phyloP scores from a whole-genome alignment of 2,888 invertebrate species.

The Penaeus monodon region DNA sequence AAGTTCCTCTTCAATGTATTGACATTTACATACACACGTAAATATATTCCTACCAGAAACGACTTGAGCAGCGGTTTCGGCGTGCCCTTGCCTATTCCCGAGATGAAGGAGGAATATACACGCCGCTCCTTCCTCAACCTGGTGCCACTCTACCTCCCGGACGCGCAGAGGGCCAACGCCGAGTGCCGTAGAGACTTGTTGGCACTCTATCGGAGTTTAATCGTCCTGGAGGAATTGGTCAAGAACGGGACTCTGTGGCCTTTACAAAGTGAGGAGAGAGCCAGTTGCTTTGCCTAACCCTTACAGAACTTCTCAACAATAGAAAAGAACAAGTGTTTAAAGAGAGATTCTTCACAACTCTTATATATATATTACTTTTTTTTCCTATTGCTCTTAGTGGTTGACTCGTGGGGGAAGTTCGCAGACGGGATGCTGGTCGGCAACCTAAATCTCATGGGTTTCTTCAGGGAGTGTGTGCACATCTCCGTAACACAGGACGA shows the following conservation, averaged over 20 bases:
- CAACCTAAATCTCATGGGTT: constrained; percentile 26
- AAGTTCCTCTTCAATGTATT: too few species aligned
- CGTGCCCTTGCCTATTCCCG: neutral
- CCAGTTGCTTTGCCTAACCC: neutral
- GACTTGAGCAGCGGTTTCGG: too few species aligned
- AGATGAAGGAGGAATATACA: neutral
- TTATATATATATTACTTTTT: neutral
- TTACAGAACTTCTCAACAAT: neutral
- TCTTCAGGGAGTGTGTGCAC: constrained; percentile 48
- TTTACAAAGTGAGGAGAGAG: neutral
- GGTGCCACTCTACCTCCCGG: constrained; percentile 8
- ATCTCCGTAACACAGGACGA: neutral
- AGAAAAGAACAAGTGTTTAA: neutral
- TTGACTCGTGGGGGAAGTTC: constrained; percentile 56
- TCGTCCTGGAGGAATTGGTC: neutral
- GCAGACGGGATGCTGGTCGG: constrained; percentile 41
- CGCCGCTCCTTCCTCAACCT: neutral
- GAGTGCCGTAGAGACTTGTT: constrained; percentile 12
- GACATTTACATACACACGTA: too few species aligned
- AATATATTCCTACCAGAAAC: too few species aligned
- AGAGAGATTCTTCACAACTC: neutral
- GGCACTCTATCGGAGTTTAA: neutral
- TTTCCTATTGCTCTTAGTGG: constrained; percentile 13
- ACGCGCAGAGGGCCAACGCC: neutral
- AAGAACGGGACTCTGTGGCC: constrained; percentile 4